phyloP scores from a whole-genome alignment of 1,140 invertebrate species.

The Leptoteleia sp. region DNA sequence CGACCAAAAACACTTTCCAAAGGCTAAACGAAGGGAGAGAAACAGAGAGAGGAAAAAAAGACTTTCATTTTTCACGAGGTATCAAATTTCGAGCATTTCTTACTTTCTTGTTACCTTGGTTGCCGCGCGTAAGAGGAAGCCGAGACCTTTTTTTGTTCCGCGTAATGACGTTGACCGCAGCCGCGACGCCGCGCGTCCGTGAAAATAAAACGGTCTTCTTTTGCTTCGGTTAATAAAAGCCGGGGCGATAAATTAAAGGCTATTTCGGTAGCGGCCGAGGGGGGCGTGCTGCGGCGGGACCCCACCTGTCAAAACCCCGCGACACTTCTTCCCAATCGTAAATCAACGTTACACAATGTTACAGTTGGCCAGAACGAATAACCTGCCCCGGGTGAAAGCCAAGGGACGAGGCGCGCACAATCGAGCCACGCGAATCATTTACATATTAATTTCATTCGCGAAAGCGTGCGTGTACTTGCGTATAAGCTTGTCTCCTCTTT shows the following conservation, averaged over 20 bases:
- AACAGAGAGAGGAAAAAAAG: no score
- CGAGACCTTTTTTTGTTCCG: slow-evolving; percentile 5
- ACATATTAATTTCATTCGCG: slow-evolving; percentile 54
- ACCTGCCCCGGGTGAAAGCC: slow-evolving; percentile 51
- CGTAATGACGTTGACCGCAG: slow-evolving; percentile 36
- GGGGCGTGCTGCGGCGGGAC: neutral
- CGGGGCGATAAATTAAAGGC: slow-evolving; percentile 34
- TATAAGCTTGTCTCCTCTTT: no score
- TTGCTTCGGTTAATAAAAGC: slow-evolving; percentile 27
- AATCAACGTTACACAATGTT: slow-evolving; percentile 42
- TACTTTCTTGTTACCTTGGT: slow-evolving; percentile 17
- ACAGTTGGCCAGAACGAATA: slow-evolving; percentile 18
- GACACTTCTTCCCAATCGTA: slow-evolving; percentile 46
- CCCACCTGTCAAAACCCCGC: slow-evolving; percentile 5
- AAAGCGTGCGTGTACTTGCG: slow-evolving; percentile 27
- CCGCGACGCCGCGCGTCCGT: neutral
- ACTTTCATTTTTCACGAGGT: slow-evolving; percentile 27
- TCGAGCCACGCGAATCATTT: slow-evolving; percentile 50
- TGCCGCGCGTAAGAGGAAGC: neutral
- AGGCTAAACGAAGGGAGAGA: slow-evolving; percentile 5
- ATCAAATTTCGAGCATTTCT: slow-evolving; percentile 28
- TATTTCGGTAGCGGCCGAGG: slow-evolving; percentile 11
- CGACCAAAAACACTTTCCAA: slow-evolving; percentile 3
- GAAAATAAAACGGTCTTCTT: neutral
- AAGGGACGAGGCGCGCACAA: slow-evolving; percentile 45